phyloP scores from a whole-genome alignment of 1,140 invertebrate species.

The Eriosoma lanigerum region DNA sequence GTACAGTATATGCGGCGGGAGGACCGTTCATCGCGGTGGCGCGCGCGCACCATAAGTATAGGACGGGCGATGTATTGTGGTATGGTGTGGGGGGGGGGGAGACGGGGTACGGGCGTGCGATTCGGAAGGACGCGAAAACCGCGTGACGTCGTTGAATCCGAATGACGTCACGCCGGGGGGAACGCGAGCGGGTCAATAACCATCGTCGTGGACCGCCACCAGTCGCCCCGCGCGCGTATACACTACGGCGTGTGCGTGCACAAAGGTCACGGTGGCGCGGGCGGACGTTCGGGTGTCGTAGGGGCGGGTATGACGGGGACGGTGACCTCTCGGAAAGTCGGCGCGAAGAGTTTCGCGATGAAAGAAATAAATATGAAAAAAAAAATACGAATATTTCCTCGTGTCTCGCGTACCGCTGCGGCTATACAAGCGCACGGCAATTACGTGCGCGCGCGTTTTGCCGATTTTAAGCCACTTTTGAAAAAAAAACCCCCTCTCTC shows the following conservation, averaged over 20 bases:
- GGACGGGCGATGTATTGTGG: background rate
- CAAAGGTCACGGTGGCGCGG: too few relatives aligned
- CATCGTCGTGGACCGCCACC: constrained; percentile 8
- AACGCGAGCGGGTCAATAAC: constrained; percentile 34
- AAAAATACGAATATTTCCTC: too few relatives aligned
- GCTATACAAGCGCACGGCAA: background rate
- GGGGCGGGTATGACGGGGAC: too few relatives aligned
- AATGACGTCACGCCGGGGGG: constrained; percentile 32
- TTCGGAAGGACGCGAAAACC: background rate
- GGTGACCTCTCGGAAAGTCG: background rate
- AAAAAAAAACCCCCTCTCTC: too few relatives aligned
- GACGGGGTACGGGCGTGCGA: background rate
- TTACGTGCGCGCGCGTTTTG: background rate
- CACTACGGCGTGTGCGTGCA: background rate
- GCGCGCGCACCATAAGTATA: background rate
- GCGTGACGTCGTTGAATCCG: constrained; percentile 24
- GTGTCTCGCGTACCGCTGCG: background rate
- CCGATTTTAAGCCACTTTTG: too few relatives aligned
- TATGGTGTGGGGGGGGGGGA: background rate
- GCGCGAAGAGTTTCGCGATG: too few relatives aligned
- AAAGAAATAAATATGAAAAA: too few relatives aligned
- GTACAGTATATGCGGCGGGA: background rate
- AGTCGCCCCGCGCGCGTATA: background rate
- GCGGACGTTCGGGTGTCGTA: too few relatives aligned
- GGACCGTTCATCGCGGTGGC: background rate